Base-by-base conservation (phyloP, 1,140 invertebrate species). In the Eulimnadia texana region DNA sequence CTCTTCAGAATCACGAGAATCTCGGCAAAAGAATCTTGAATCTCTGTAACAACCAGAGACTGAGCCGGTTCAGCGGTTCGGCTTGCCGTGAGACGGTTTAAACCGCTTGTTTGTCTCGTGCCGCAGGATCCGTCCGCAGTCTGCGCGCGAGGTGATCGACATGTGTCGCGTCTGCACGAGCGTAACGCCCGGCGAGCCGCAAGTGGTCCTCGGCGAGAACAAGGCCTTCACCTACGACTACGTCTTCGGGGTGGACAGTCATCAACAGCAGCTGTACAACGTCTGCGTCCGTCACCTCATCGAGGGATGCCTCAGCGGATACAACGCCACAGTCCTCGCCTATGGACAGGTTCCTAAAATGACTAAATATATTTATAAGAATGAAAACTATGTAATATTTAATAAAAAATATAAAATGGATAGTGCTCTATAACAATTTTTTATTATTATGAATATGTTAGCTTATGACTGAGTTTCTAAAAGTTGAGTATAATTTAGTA, bases 201-300 rank as follows among this genome's bases (percentile, higher is more conserved):
- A 98, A 71, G 84, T 98, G 1, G 86, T 90, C 63, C 78, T 99
- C 6, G 94, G 93, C 52, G 84, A 86, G 19, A 93, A 98, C 72
- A 90, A 94, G 70, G 84, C 88, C 33, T 99, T 98, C 76, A 98
- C 96, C 3, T 99, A 95, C 73, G 93, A 99, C 76, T 86, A 88
- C 76, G 93, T 98, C 3, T 94, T 96, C 71, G 89, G 94, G 70
- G 70, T 72, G 49, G 70, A 72, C 59, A 76, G 80, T n/a, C 76
- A 58, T 68, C 83, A 90, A 78, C 71, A 84, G 66, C 76, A 81
- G 19, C 77, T 98, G 24, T 98, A 96, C 71, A 79, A 84, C n/a
- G 80, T 78, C 0, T 93, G 90, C 72, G 91, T 97, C 24, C 79
- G 83, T 49, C 78, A 81, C 24, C 79, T 99, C 2, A 84, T 99